Evolutionary conservation across 23 tunicate species (phyloP).

Genomic region (Halocynthia roretzi): DNA sequence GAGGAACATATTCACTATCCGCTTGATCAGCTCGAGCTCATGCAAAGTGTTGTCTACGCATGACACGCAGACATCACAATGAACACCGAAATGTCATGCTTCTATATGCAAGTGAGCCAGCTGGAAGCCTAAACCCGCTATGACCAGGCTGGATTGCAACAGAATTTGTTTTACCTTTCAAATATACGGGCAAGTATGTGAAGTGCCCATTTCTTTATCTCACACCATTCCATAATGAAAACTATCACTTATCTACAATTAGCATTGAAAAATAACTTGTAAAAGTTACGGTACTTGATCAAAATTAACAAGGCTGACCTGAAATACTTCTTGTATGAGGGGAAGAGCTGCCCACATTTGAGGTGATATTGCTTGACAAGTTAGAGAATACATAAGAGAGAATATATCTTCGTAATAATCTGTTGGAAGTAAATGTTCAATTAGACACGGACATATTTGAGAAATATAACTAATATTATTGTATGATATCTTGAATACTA

Average conservation of each 20-base stretch:
- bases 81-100: too few relatives aligned
- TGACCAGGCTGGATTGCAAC: too few relatives aligned
- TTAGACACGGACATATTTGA: neutral
- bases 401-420: constrained; percentile 95
- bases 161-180: constrained; percentile 48
- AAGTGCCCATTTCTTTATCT: constrained; percentile 90
- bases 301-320: constrained; percentile 14
- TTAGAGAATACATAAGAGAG: constrained; percentile 84
- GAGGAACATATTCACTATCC: too few relatives aligned
- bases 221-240: constrained; percentile 55
- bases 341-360: constrained; percentile 95
- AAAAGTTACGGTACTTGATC: neutral
- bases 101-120: too few relatives aligned
- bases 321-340: constrained; percentile 65
- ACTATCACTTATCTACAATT: neutral
- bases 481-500: too few relatives aligned
- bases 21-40: too few relatives aligned
- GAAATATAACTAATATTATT: neutral
- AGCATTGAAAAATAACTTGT: neutral
- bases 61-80: too few relatives aligned
- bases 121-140: too few relatives aligned
- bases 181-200: constrained; percentile 75
- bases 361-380: constrained; percentile 94
- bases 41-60: too few relatives aligned
- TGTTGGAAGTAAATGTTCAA: neutral